Base-by-base conservation (phyloP, 2,888 invertebrate genomes). In the Hemithea aestivaria region DNA sequence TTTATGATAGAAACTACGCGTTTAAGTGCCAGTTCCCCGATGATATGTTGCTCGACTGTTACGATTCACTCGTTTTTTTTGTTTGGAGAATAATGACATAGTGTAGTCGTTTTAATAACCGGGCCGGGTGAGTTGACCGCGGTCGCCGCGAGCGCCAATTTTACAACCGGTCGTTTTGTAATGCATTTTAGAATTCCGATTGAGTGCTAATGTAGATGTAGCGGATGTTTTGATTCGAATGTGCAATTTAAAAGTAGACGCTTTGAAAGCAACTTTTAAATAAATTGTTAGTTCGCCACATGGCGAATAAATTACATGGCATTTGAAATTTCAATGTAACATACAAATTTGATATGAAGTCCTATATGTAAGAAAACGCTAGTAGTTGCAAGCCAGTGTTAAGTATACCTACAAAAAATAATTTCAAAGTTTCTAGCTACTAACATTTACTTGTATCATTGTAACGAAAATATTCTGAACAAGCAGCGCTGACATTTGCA, bases 1-100 rank as follows among this genome's bases (percentile, higher is more conserved):
- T 87, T 87, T 87, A 87, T 82, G 85, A 81, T 80, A 81, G 83
- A 82, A 81, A 82, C 82, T 81, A 80, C 78, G 69, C 73, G 74
- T 71, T 74, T 83, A 84, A 83, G 77, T 79, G 78, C 83, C 80
- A 80, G 79, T 75, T 78, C 71, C 66, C 61, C 73, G 74, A 79
- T 84, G 84, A 85, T 84, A 83, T 84, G 85, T 82, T 64, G 82
- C 76, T 69, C 66, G 73, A 60, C 68, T 75, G 79, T 76, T 76
- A 81, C 79, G 68, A 77, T 78, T 80, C 75, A 74, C 73, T 75
- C 62, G 58, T n/a, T 73, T 72, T 79, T 75, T 81, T 79, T 75
- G 70, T 79, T 75, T 73, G 62, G 62, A 73, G 65, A 75, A 74
- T 84, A 84, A 85, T 84, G 82, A 83, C 84, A 84, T 69, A 81